A percentile compares a stretch with the other conserved stretches of the same genome.
phyloP scores from a whole-genome alignment of 2,113 vertebrate genomes.

The Spea multiplicata region DNA sequence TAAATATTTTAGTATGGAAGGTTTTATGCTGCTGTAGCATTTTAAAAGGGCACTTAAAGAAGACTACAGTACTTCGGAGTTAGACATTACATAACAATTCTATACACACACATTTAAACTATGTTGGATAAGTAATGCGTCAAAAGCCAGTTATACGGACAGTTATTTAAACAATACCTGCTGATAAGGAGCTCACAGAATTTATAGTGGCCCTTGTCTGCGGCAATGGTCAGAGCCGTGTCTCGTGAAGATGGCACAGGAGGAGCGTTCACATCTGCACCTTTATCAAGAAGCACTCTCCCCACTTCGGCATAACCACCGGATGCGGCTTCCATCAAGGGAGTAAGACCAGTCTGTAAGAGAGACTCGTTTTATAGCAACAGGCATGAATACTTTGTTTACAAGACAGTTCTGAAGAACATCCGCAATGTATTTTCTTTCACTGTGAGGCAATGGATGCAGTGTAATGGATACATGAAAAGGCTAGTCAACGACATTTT shows the following conservation, averaged over 20 bases:
- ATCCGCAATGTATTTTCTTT: too few relatives aligned
- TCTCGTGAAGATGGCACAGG: conserved; percentile 96
- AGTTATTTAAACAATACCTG: conserved; percentile 68
- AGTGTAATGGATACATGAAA: too few relatives aligned
- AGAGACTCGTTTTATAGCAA: not conserved
- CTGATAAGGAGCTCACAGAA: conserved; percentile 98
- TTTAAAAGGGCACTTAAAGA: not conserved
- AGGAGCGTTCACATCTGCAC: conserved; percentile 95
- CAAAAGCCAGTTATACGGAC: not conserved
- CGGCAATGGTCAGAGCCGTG: conserved; percentile 96
- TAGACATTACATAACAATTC: not conserved
- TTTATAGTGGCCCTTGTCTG: conserved; percentile 99
- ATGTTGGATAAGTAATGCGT: not conserved
- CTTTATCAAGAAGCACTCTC: conserved; percentile 94
- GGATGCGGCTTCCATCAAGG: conserved; percentile 97
- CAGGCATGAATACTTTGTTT: too few relatives aligned
- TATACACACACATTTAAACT: too few relatives aligned
- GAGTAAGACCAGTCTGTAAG: conserved; percentile 90
- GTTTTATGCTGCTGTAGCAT: not conserved
- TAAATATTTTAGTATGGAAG: not conserved
- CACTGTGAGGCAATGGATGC: too few relatives aligned
- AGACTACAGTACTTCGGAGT: too few relatives aligned
- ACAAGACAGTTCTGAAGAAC: too few relatives aligned
- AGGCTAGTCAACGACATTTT: too few relatives aligned
- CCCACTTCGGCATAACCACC: conserved; percentile 97